These are phyloP conservation scores for Plectropomus leopardus DNA, from an alignment of 2,113 vertebrate genomes.

Conservation along the genomic window DNA sequence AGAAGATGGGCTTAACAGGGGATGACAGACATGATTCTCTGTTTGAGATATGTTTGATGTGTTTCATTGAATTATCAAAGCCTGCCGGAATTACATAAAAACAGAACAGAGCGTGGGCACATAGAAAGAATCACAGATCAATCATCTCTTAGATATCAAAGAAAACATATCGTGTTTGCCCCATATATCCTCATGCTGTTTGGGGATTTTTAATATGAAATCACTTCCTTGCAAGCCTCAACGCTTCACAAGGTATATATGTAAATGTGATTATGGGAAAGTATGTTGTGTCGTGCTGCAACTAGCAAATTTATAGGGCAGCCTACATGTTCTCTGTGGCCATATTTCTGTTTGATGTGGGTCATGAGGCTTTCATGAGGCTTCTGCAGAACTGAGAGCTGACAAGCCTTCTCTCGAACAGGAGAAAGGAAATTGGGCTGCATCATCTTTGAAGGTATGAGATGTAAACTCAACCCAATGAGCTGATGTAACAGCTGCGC, in stretches of 20 bases:
- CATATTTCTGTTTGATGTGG: conserved; percentile 62
- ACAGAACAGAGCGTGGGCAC: conserved; percentile 26
- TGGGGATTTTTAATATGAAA: conserved; percentile 48
- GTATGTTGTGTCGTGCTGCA: conserved; percentile 41
- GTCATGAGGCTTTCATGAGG: conserved; percentile 58
- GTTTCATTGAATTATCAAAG: conserved; percentile 66
- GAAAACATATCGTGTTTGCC: conserved; percentile 28
- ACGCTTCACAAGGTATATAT: background rate
- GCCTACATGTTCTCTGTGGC: conserved; percentile 42
- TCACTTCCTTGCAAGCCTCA: conserved; percentile 4
- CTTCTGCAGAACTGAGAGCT: conserved; percentile 44
- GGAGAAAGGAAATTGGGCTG: conserved; percentile 54
- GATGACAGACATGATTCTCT: conserved; percentile 43
- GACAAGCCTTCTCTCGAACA: conserved; percentile 45
- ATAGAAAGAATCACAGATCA: conserved; percentile 42
- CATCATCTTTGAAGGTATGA: conserved; percentile 63
- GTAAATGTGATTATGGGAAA: conserved; percentile 39
- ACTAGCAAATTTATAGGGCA: conserved; percentile 33
- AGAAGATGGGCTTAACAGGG: conserved; percentile 30
- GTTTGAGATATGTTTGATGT: conserved; percentile 58
- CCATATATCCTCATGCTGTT: background rate
- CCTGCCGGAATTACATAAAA: conserved; percentile 29
- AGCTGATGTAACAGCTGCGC: conserved; percentile 50
- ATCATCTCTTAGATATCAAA: conserved; percentile 50
- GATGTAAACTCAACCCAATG: conserved; percentile 65